Conservation (phyloP, 2,113 vertebrate genomes). For the human (Homo sapiens) region DNA sequence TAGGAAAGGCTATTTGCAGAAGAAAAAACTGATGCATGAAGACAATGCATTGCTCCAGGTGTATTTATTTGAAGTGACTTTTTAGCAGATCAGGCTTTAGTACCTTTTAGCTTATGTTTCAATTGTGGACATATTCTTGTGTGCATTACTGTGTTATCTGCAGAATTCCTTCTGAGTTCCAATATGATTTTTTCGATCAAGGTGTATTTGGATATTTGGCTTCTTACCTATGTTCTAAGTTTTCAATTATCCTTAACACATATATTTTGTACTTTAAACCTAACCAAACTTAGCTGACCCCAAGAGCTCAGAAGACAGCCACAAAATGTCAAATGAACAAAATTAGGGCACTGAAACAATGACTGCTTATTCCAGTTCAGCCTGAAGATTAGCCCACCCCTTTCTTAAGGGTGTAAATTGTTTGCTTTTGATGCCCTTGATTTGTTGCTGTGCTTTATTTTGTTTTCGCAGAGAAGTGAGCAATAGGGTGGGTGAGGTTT, state of each 20-base stretch:
- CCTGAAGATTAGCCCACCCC: neutral
- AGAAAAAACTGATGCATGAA: neutral
- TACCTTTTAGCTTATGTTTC: neutral
- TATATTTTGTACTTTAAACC: neutral
- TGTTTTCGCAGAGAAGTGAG: neutral
- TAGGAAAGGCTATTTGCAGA: neutral
- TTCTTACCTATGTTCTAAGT: neutral
- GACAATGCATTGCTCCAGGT: neutral
- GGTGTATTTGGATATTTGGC: neutral
- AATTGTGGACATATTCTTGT: neutral
- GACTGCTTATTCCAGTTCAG: neutral
- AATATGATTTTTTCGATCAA: neutral
- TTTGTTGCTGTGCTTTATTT: neutral
- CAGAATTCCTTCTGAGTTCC: neutral
- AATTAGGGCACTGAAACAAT: neutral
- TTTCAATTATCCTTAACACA: neutral
- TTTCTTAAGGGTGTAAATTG: neutral
- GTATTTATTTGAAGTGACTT: neutral
- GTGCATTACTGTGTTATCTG: neutral
- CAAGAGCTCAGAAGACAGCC: neutral
- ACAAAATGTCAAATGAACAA: neutral
- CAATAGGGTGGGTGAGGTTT: neutral
- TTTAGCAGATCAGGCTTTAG: neutral
- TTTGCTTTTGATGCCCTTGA: conserved; percentile 28
- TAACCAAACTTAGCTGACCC: neutral